Percentiles rank a stretch among this genome's conserved stretches.
Conservation (phyloP, 2,797 vertebrate genomes). For the Numenius phaeopus region DNA sequence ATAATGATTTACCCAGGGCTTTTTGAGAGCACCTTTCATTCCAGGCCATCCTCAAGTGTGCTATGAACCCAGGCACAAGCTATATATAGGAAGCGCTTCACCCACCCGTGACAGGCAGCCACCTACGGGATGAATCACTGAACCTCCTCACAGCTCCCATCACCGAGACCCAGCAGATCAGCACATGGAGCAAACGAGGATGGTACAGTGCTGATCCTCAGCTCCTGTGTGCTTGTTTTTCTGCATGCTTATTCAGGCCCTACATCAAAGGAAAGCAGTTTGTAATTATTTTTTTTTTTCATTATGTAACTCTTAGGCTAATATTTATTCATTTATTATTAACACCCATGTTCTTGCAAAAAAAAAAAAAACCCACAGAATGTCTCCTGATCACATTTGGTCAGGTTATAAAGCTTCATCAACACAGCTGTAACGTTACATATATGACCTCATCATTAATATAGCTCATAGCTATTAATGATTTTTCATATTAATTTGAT, state of each 20-base stretch:
- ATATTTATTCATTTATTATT: background rate
- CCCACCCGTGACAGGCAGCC: slow-evolving; percentile 61
- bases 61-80: background rate
- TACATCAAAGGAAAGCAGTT: background rate
- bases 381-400: background rate
- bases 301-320: background rate
- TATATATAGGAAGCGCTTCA: slow-evolving; percentile 51
- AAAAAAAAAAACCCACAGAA: background rate
- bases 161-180: background rate
- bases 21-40: slow-evolving; percentile 44
- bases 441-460: background rate
- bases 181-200: background rate
- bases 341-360: background rate
- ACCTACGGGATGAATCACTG: slow-evolving; percentile 57
- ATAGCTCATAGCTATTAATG: background rate
- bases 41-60: slow-evolving; percentile 10
- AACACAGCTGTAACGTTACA: background rate
- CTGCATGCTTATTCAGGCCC: background rate
- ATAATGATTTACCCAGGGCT: background rate
- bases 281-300: background rate
- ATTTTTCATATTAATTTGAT: background rate
- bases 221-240: background rate
- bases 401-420: background rate
- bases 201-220: background rate
- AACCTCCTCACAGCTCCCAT: slow-evolving; percentile 16